Percentiles rank a stretch among this genome's conserved stretches.
phyloP scores from a whole-genome alignment of 1,140 invertebrate genomes.

The Rhagoletis zephyria region DNA sequence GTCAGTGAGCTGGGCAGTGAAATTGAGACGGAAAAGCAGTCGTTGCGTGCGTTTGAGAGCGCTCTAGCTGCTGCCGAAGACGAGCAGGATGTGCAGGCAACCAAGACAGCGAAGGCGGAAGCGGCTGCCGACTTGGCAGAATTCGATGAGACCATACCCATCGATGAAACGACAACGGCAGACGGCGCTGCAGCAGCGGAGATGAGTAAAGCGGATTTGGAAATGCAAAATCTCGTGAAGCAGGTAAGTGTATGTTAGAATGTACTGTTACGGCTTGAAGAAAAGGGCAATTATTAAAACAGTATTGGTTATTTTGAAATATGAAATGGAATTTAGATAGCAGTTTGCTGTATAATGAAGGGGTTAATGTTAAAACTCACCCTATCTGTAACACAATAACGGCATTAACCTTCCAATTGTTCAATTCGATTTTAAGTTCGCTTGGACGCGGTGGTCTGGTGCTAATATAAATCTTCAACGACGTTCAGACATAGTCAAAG shows the following conservation, averaged over 20 bases:
- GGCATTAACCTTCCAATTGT: constrained; percentile 34
- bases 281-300: too few species aligned
- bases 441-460: constrained; percentile 46
- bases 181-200: constrained; percentile 75
- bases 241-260: constrained; percentile 77
- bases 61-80: constrained; percentile 94
- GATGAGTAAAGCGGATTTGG: constrained; percentile 86
- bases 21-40: constrained; percentile 76
- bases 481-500: constrained; percentile 60
- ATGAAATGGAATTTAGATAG: too few species aligned
- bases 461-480: constrained; percentile 48
- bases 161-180: constrained; percentile 78
- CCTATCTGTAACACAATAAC: too few species aligned
- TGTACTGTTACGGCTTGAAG: too few species aligned
- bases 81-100: constrained; percentile 93
- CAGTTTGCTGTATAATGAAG: too few species aligned
- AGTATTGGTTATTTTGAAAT: too few species aligned
- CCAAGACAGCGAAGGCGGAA: constrained; percentile 91
- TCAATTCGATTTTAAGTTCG: not conserved
- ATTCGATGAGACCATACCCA: constrained; percentile 96
- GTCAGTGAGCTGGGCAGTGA: constrained; percentile 23
- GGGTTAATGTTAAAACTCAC: too few species aligned
- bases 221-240: constrained; percentile 86
- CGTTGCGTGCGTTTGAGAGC: constrained; percentile 82
- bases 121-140: constrained; percentile 94